Base-by-base conservation (phyloP, 1,140 invertebrate species). In the Muscidifurax raptorellus region DNA sequence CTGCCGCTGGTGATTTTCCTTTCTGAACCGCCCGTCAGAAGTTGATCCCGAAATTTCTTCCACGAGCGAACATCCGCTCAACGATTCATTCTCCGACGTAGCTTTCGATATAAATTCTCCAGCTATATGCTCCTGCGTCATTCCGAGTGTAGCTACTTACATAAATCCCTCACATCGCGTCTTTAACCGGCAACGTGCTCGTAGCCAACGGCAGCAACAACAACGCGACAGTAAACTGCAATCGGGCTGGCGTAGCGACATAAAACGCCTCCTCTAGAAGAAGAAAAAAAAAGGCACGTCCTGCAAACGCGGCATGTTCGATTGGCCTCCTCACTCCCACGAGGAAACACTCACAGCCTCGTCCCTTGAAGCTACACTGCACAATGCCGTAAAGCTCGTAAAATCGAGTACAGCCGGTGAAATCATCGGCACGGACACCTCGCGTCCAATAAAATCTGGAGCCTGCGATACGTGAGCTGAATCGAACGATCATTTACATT, bases 401-500 rank as follows among this genome's bases (percentile, higher is more conserved):
- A 69, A 69, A 69, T 27, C 25, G 28, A 69, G 66, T 15, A 27
- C 22, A 67, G 66, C 66, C 66, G 27, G 66, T 18, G 66, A 69
- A 28, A 69, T 69, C 13, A 69, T 69, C 66, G n/a, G 25, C 66
- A 28, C 12, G 66, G 66, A 69, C 66, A 69, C 66, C 25, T 28
- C 27, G 66, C 9, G 6, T n/a, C 66, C 66, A 69, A 69, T 69
- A 69, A 69, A 69, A 69, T 69, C 28, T n/a, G 7, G 27, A 12
- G 10, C 66, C 25, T 28, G 25, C 15, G 66, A 6, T 28, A 69
- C 66, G 66, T 69, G 66, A 69, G 25, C 66, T 28, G 66, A 27
- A 69, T 69, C 66, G 28, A 28, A 27, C 66, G 66, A 69, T 69
- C 28, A 28, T 69, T 69, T 69, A 30, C 66, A 69, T 69, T 69